Evolutionary conservation across 2,113 vertebrate species (phyloP).

Genomic region (Hoplias malabaricus): DNA sequence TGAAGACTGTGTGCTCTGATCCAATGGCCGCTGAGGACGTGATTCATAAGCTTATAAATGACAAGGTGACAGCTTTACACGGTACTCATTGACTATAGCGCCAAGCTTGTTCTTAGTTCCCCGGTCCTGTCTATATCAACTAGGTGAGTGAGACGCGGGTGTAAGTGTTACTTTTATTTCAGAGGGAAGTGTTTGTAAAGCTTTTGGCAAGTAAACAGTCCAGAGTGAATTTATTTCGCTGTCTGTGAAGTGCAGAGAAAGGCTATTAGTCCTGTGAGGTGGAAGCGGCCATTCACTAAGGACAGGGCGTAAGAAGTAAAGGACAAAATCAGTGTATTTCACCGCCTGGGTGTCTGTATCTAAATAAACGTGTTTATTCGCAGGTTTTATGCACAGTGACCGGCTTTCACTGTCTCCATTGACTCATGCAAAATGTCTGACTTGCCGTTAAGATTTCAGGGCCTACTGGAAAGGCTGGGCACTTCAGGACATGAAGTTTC

Average conservation of each 20-base stretch:
- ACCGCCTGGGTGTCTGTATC: not conserved
- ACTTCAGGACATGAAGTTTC: not conserved
- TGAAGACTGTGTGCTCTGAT: not conserved
- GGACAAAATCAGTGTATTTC: not conserved
- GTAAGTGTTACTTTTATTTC: not conserved
- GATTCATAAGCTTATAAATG: slow-evolving; percentile 66
- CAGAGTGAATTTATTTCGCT: not conserved
- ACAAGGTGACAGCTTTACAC: slow-evolving; percentile 67
- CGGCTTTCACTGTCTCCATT: not conserved
- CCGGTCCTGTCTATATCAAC: slow-evolving; percentile 54
- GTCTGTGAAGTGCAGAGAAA: too few relatives aligned
- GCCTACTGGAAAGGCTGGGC: slow-evolving; percentile 7
- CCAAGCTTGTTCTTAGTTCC: slow-evolving; percentile 30
- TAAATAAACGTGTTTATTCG: not conserved
- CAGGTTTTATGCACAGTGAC: not conserved
- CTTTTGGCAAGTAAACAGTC: not conserved
- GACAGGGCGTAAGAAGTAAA: not conserved
- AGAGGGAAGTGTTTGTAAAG: not conserved
- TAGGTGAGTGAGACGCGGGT: slow-evolving; percentile 58
- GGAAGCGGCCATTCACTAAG: slow-evolving; percentile 58
- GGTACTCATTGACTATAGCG: slow-evolving; percentile 60
- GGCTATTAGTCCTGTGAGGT: too few relatives aligned
- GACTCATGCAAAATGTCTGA: slow-evolving; percentile 62
- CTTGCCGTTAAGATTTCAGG: slow-evolving; percentile 7
- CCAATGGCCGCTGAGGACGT: slow-evolving; percentile 74